Base-by-base conservation (phyloP, 1,140 invertebrate species). In the Asobara japonica region DNA sequence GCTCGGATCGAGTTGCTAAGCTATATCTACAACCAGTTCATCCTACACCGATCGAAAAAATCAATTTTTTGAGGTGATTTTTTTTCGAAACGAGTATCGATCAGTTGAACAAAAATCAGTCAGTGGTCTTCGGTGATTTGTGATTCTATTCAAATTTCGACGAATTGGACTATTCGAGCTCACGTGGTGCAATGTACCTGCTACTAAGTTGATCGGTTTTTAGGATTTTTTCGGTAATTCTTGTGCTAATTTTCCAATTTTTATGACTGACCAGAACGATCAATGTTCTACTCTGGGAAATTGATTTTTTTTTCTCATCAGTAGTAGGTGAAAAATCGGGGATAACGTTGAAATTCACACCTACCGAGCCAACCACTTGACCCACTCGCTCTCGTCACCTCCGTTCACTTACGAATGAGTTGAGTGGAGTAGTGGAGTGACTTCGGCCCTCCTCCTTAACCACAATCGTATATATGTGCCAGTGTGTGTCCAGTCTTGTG, bases 41-140 rank as follows among this genome's bases (percentile, higher is more conserved):
- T n/a, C n/a, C n/a, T n/a, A n/a, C n/a, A n/a, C n/a, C n/a, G n/a
- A n/a, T n/a, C n/a, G n/a, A n/a, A n/a, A n/a, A n/a, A n/a, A n/a
- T n/a, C n/a, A n/a, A n/a, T n/a, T n/a, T n/a, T n/a, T n/a, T n/a
- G n/a, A n/a, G n/a, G n/a, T n/a, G n/a, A n/a, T n/a, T n/a, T n/a
- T n/a, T n/a, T n/a, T n/a, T n/a, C n/a, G n/a, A n/a, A n/a, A n/a
- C n/a, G n/a, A n/a, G n/a, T n/a, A n/a, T n/a, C n/a, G n/a, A n/a
- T n/a, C n/a, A n/a, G n/a, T n/a, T n/a, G n/a, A n/a, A n/a, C n/a
- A n/a, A n/a, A 38, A 36, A 31, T 69, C 67, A 69, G 73, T 67
- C 29, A 38, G 25, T 73, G 65, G 31, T 74, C 76, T 67, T 74
- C 70, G 69, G 69, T 65, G 64, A 20, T 60, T 7, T 22, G 18